phyloP scores from a whole-genome alignment of 2,797 vertebrate genomes.

The Ciconia nigra region DNA sequence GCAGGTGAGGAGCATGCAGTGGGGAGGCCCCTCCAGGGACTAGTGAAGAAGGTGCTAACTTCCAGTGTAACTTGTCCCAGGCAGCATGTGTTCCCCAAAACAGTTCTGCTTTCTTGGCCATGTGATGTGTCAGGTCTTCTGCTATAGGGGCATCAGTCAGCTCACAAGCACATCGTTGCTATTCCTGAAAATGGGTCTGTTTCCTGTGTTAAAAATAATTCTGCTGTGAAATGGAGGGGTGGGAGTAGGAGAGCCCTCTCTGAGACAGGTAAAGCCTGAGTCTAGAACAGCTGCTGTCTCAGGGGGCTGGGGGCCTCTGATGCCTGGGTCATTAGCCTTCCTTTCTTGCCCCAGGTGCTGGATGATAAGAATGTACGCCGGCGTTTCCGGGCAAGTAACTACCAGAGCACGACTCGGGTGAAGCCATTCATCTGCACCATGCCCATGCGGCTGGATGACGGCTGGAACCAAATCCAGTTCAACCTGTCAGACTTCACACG shows the following conservation, averaged over 20 bases:
- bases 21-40: not conserved
- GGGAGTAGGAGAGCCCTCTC: not conserved
- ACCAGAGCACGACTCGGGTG: constrained; percentile 94
- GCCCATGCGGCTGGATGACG: constrained; percentile 95
- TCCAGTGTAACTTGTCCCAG: not conserved
- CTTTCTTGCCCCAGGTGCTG: constrained; percentile 79
- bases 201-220: not conserved
- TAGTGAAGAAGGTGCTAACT: not conserved
- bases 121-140: not conserved
- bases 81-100: not conserved
- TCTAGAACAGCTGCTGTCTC: not conserved
- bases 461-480: constrained; percentile 99
- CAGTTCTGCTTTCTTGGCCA: not conserved
- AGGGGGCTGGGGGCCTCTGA: not conserved
- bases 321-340: not conserved
- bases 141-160: not conserved
- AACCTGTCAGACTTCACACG: constrained; percentile 95
- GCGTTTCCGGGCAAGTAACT: constrained; percentile 94
- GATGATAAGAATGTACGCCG: constrained; percentile 95
- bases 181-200: not conserved
- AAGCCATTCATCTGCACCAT: constrained; percentile 98
- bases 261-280: not conserved
- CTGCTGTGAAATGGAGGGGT: not conserved
- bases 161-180: not conserved
- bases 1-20: constrained; percentile 78